A percentile compares a stretch with the other conserved stretches of the same genome.
phyloP scores from a whole-genome alignment of 2,888 invertebrate species.

The Idaea biselata region DNA sequence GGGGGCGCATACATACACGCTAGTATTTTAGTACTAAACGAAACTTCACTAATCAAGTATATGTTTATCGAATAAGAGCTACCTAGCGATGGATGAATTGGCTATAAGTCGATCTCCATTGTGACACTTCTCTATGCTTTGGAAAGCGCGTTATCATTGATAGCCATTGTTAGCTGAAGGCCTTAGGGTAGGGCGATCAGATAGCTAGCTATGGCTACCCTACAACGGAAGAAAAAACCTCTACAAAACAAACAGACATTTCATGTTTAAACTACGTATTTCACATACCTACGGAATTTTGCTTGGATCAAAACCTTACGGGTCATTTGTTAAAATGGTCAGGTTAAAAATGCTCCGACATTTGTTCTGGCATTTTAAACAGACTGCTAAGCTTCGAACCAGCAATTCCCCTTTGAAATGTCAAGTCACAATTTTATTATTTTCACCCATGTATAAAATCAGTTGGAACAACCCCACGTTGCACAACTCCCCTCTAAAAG shows the following conservation, averaged over 20 bases:
- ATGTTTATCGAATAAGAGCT: too few species aligned
- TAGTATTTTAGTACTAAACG: too few species aligned
- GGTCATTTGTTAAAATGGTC: background rate
- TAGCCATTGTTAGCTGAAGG: too few species aligned
- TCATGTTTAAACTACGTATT: too few species aligned
- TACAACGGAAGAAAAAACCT: too few species aligned
- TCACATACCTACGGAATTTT: too few species aligned
- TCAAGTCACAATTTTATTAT: slow-evolving; percentile 26
- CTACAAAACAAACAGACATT: too few species aligned
- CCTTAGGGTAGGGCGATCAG: too few species aligned
- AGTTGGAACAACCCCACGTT: slow-evolving; percentile 19
- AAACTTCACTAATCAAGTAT: too few species aligned
- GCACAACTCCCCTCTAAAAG: slow-evolving; percentile 20
- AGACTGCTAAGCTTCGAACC: background rate
- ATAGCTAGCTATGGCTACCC: too few species aligned
- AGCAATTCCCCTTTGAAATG: slow-evolving; percentile 18
- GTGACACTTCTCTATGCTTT: background rate
- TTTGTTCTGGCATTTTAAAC: background rate
- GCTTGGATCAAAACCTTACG: background rate
- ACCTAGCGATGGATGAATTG: too few species aligned
- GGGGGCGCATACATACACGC: too few species aligned
- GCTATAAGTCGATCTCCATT: background rate
- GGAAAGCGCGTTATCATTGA: background rate
- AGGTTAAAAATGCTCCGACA: background rate
- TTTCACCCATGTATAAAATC: slow-evolving; percentile 16